Evolutionary conservation across 2,888 invertebrate genomes (phyloP).

Genomic region (Leptarthrus brevirostris): DNA sequence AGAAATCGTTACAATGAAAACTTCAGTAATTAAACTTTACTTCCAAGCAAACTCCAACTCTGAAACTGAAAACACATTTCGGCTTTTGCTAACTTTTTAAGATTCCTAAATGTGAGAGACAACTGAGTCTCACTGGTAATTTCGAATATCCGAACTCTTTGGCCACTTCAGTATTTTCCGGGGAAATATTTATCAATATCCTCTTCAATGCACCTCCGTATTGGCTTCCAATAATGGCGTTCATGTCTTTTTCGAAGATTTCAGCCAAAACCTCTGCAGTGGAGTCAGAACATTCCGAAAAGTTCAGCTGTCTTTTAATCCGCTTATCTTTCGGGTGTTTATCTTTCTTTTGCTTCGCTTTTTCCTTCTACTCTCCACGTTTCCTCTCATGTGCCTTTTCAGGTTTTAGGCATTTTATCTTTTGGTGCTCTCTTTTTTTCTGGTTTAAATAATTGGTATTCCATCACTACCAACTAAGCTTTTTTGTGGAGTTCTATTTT

Average conservation of each 20-base stretch:
- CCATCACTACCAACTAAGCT: neutral
- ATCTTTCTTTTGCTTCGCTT: neutral
- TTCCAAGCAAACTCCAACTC: neutral
- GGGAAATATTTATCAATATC: neutral
- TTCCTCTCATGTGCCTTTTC: neutral
- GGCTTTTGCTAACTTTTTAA: neutral
- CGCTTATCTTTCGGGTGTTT: neutral
- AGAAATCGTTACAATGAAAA: too few relatives aligned
- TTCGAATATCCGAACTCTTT: neutral
- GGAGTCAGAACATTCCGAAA: neutral
- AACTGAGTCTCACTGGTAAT: neutral
- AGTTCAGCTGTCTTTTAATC: neutral
- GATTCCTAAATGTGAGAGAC: slow-evolving; percentile 2
- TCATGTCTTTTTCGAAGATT: neutral
- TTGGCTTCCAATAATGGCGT: slow-evolving; percentile 1
- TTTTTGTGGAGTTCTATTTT: slow-evolving; percentile 4
- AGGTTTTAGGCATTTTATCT: neutral
- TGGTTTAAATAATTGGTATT: neutral
- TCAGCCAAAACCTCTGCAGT: neutral
- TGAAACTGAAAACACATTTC: neutral
- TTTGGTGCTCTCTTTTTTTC: neutral
- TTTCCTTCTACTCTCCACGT: neutral
- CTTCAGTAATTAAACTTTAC: too few relatives aligned
- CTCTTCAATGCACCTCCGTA: neutral
- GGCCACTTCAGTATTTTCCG: neutral